Evolutionary conservation across 2,888 invertebrate species (phyloP).

Genomic region (Encarsia formosa): DNA sequence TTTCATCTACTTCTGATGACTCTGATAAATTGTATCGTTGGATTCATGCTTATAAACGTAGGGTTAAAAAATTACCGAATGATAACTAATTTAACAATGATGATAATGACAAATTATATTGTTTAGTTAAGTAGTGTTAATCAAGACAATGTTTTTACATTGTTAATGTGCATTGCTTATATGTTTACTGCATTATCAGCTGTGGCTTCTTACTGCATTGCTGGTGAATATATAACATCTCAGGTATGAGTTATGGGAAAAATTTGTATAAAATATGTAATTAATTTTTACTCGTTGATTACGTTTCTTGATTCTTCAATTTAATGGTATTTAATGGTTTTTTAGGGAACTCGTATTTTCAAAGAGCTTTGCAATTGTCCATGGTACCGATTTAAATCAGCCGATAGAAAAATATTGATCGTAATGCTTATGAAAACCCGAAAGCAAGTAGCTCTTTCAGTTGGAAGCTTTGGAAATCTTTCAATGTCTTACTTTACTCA

Average conservation of each 20-base stretch:
- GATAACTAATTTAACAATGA: not conserved
- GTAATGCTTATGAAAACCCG: constrained; percentile 14
- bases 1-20: constrained; percentile 30
- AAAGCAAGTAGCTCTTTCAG: constrained; percentile 1
- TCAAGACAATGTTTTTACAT: not conserved
- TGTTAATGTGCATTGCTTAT: constrained; percentile 4
- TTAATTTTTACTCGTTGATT: too few relatives aligned
- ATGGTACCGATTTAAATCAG: constrained; percentile 11
- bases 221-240: constrained; percentile 14
- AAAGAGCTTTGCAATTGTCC: constrained; percentile 1
- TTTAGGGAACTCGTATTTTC: constrained; percentile 6
- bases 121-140: not conserved
- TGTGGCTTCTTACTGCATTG: constrained; percentile 7
- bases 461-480: constrained; percentile 6
- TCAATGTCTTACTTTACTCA: constrained; percentile 8
- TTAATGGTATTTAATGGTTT: too few relatives aligned
- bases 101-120: not conserved
- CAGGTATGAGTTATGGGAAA: too few relatives aligned
- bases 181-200: constrained; percentile 4
- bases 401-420: constrained; percentile 1
- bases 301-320: too few relatives aligned
- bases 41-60: constrained; percentile 30
- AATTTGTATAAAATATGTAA: not conserved
- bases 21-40: constrained; percentile 29
- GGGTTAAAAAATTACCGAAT: not conserved